phyloP scores from a whole-genome alignment of 2,888 invertebrate genomes.

The Lingula anatina region DNA sequence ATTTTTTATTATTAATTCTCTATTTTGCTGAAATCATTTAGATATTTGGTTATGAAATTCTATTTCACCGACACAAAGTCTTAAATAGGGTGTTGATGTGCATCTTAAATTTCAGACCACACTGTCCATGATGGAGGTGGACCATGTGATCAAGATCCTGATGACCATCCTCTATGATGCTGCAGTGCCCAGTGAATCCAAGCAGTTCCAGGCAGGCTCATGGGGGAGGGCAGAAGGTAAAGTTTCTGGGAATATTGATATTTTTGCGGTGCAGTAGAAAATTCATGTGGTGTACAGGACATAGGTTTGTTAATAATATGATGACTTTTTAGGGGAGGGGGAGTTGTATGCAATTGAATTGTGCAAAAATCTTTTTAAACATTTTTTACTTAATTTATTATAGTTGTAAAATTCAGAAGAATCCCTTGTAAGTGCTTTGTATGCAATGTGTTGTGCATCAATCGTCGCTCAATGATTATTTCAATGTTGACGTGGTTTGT shows the following conservation, averaged over 20 bases:
- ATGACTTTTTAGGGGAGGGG: too few species aligned
- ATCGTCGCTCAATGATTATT: too few species aligned
- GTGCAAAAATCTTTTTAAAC: too few species aligned
- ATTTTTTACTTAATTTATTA: too few species aligned
- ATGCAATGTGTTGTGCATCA: neutral
- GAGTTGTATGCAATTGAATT: too few species aligned
- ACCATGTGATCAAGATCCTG: constrained; percentile 74
- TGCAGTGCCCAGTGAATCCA: constrained; percentile 59
- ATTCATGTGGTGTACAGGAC: too few species aligned
- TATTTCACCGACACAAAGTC: neutral
- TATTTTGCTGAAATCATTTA: neutral
- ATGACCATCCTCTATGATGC: constrained; percentile 85
- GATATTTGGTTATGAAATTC: neutral
- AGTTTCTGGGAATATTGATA: too few species aligned
- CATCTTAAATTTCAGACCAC: constrained; percentile 55
- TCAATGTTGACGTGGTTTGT: too few species aligned
- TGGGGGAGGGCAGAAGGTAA: constrained; percentile 78
- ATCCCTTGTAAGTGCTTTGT: constrained; percentile 3
- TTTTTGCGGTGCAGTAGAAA: too few species aligned
- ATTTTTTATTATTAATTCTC: too few species aligned
- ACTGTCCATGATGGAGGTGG: constrained; percentile 77
- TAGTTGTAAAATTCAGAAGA: too few species aligned
- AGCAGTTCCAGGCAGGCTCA: constrained; percentile 57
- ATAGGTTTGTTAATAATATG: too few species aligned
- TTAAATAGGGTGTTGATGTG: neutral